Base-by-base conservation (phyloP, 2,888 invertebrate genomes). In the Electrophaes corylata region DNA sequence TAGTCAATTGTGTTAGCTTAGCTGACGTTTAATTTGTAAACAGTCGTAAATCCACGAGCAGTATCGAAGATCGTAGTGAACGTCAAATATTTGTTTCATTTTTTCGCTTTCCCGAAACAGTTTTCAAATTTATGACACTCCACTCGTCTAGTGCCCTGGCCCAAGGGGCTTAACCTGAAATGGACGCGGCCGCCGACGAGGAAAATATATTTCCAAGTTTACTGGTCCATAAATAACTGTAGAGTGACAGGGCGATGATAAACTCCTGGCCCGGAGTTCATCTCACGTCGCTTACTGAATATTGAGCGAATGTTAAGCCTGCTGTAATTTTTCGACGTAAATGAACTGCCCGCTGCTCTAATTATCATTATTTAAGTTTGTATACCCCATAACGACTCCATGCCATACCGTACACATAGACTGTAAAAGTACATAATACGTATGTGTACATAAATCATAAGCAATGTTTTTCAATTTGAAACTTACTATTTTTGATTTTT, bases 141-240 rank as follows among this genome's bases (percentile, higher is more conserved):
- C 77, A 88, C 88, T 90, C 86, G 83, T 86, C 87, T 87, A 88
- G 88, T 84, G 82, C 79, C 78, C 79, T 75, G 83, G 83, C 89
- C 90, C 88, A 83, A 86, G 90, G 87, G 91, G 88, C 81, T 90
- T 88, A 88, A 88, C 88, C 91, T 90, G 89, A 81, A 88, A 90
- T 88, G 88, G 91, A 90, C 89, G 87, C 81, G 83, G 83, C 83
- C 84, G 86, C 78, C 82, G 80, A 79, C 78, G 86, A 83, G 84
- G 84, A 90, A 90, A 88, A 91, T 91, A 90, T 90, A 91, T 91
- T 89, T 91, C 83, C 88, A 88, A 89, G 91, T 91, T 91, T 88
- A 91, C 91, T 90, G 88, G 84, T 79, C 83, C 88, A 91, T 91
- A 91, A 91, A 91, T 91, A 91, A 90, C 87, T 70, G 83, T 79